Base-by-base conservation (phyloP, 2,797 vertebrate genomes). In the Loriculus beryllinus region DNA sequence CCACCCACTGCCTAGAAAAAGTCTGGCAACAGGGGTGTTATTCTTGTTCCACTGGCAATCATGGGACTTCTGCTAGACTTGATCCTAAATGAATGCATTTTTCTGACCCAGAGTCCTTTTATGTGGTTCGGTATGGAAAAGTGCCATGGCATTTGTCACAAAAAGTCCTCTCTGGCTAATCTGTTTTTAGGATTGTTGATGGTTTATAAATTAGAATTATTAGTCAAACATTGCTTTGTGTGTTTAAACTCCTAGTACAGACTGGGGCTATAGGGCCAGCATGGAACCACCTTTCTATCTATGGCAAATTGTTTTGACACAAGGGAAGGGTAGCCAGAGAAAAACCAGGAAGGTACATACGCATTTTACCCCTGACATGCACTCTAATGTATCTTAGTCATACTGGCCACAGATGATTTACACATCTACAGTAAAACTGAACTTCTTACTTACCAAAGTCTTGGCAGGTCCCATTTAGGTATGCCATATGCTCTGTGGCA, bases 81-180 rank as follows among this genome's bases (percentile, higher is more conserved):
- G 94, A 97, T 96, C 88, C 90, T 97, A 97, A 97, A 96, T 96
- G 93, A 97, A 97, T 95, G 94, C 97, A 96, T 97, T 96, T 96
- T 94, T 96, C 90, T 96, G 87, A 96, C 86, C 95, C 96, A 81
- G 90, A 89, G 81, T 91, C 76, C 92, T 97, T 97, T 97, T 39
- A 97, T 96, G 96, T 97, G 97, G 96, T 92, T 95, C 86, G 33
- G 94, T 37, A 69, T 97, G 96, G 97, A 96, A 96, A 95, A 97
- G 72, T 88, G 96, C 95, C 89, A 94, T 81, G 90, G 90, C 88
- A 95, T 97, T 97, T 97, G 95, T 97, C 92, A 91, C 93, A 96
- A 91, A 91, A 94, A 96, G 92, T 96, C 94, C 93, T 94, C 4
- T 39, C 90, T 81, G 70, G 92, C 92, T 96, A 96, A 97, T 96